Conservation (phyloP, 2,888 invertebrate species). For the Euzophera pinguis region DNA sequence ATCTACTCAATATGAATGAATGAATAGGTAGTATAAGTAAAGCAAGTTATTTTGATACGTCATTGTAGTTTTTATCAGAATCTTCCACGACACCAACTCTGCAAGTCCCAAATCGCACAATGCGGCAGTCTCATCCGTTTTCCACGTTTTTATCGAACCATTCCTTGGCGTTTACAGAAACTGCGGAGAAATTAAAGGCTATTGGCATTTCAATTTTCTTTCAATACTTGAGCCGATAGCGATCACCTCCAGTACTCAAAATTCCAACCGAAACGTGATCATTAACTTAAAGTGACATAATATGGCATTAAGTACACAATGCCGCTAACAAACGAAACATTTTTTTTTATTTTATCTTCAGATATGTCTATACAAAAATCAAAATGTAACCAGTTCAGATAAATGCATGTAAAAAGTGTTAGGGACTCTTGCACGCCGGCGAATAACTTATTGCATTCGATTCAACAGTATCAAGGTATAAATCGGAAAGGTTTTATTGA, state of each 20-base stretch:
- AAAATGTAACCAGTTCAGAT: neutral
- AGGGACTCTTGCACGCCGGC: neutral
- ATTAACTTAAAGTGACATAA: conserved; percentile 11
- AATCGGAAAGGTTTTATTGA: no score
- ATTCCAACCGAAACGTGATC: conserved; percentile 4
- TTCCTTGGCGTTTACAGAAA: conserved; percentile 3
- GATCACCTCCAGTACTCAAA: neutral
- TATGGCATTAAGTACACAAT: neutral
- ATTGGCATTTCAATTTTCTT: conserved; percentile 3
- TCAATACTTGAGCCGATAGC: neutral
- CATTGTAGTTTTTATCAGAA: neutral
- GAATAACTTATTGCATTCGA: neutral
- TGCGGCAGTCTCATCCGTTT: neutral
- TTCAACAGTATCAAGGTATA: neutral
- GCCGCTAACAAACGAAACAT: neutral
- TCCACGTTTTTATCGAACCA: conserved; percentile 2
- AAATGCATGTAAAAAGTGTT: neutral
- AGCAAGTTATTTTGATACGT: no score
- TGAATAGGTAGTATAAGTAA: no score
- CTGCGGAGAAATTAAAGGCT: conserved; percentile 4
- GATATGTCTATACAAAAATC: conserved; percentile 1
- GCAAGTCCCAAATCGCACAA: neutral
- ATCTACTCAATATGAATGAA: no score
- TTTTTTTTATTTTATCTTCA: neutral
- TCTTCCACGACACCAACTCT: neutral